Evolutionary conservation across 2,888 invertebrate species (phyloP), one percentile per base, ranked within the genome.

Genomic region (Halictus quadricinctus): DNA sequence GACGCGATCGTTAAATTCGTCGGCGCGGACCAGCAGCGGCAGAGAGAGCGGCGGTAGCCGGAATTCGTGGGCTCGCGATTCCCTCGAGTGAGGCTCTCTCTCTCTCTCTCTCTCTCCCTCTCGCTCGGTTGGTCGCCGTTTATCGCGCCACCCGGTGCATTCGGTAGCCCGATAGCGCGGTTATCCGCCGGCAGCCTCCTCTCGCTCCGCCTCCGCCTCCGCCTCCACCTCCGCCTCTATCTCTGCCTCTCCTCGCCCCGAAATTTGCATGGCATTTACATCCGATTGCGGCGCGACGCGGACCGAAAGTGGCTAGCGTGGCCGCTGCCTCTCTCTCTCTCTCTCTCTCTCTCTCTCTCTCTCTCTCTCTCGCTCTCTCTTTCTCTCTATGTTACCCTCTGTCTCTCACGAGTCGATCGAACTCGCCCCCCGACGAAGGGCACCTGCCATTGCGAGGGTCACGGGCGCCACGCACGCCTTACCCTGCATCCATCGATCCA

Each of bases 191-290:
- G 73, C 36, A 72, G n/a, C 60, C 15, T 70, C 85, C 85, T 83
- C 77, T 85, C 54, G 21, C 88, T 69, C 25, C 77, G 41, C 58
- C 15, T 70, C 85, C 84, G 58, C 58, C 84, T 77, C 85, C 88
- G 36, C 36, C 88, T 83, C 46, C 86, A 72, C 85, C 81, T 72
- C 79, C 73, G 66, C 82, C 79, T 85, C 85, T 85, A 69, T 80
- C 78, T 86, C 77, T 75, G 72, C 85, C 72, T 64, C 79, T 79
- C 80, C 88, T 87, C 84, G 66, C 79, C 83, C 83, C 89, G 80
- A 91, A 91, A 93, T 93, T 93, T 93, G 92, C 93, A 93, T 93
- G 88, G 90, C 91, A 93, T 93, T 93, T 93, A 92, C 93, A 93
- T 93, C 91, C 90, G 91, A 93, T 93, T 91, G 92, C 91, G 89